phyloP scores from a whole-genome alignment of 1,140 invertebrate genomes.

The Adelges cooleyi region DNA sequence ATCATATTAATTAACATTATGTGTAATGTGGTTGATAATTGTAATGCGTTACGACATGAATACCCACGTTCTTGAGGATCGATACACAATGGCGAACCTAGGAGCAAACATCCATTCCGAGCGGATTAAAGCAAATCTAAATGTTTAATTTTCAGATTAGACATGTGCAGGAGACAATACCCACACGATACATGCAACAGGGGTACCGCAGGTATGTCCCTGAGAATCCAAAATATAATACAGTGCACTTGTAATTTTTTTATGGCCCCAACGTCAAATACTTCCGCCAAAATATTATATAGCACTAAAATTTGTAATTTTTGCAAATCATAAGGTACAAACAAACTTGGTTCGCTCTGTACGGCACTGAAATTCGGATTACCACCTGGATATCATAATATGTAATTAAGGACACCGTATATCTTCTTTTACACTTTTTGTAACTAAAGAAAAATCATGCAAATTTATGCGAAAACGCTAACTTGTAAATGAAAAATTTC shows the following conservation, averaged over 20 bases:
- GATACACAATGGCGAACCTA: not conserved
- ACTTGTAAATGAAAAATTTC: no score
- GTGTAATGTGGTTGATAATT: not conserved
- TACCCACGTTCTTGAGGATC: not conserved
- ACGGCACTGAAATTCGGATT: slow-evolving; percentile 16
- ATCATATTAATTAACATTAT: not conserved
- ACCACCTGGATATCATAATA: not conserved
- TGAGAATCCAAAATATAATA: slow-evolving; percentile 28
- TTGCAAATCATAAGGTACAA: not conserved
- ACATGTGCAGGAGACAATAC: slow-evolving; percentile 94
- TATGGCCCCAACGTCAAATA: not conserved
- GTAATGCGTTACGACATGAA: not conserved
- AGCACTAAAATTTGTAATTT: slow-evolving; percentile 1
- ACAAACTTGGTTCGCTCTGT: slow-evolving; percentile 20
- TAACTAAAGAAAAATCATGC: not conserved
- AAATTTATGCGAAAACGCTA: not conserved
- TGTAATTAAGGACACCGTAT: slow-evolving; percentile 17
- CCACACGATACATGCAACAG: slow-evolving; percentile 90
- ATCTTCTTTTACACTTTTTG: slow-evolving; percentile 25
- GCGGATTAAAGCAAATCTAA: slow-evolving; percentile 1
- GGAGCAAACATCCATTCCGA: not conserved
- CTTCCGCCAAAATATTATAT: not conserved
- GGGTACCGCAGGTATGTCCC: slow-evolving; percentile 85
- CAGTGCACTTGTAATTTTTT: slow-evolving; percentile 29
- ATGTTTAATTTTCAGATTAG: slow-evolving; percentile 68